phyloP scores from a whole-genome alignment of 1,140 invertebrate genomes.

The Ctenoplectra terminalis region DNA sequence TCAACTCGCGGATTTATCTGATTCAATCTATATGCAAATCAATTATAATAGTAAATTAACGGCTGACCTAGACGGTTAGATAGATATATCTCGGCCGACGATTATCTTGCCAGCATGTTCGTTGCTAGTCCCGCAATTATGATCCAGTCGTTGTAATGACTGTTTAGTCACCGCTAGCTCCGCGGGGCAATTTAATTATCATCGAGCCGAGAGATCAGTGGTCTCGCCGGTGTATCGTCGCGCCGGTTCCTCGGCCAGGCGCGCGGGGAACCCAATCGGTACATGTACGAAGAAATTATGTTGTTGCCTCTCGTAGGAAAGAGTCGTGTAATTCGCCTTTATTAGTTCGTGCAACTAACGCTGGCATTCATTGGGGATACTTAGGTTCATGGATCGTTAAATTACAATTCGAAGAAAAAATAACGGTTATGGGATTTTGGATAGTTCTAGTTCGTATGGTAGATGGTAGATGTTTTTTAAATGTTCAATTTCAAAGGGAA shows the following conservation, averaged over 20 bases:
- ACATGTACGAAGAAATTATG: slow-evolving; percentile 37
- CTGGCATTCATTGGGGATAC: neutral
- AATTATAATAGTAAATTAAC: slow-evolving; percentile 81
- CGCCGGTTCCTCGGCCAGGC: slow-evolving; percentile 22
- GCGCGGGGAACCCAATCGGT: slow-evolving; percentile 28
- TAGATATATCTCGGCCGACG: slow-evolving; percentile 64
- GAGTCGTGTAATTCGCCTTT: slow-evolving; percentile 38
- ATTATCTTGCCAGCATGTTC: slow-evolving; percentile 74
- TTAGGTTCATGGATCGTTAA: neutral
- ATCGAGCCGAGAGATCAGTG: slow-evolving; percentile 63
- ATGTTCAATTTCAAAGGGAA: neutral
- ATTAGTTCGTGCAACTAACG: slow-evolving; percentile 14
- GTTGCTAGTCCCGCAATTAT: slow-evolving; percentile 77
- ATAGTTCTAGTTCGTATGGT: no score
- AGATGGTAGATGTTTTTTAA: no score
- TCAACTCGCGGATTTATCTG: slow-evolving; percentile 73
- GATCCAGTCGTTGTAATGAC: slow-evolving; percentile 78
- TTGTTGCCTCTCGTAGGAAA: slow-evolving; percentile 27
- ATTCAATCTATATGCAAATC: slow-evolving; percentile 81
- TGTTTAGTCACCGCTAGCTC: slow-evolving; percentile 77
- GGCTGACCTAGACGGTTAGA: slow-evolving; percentile 60
- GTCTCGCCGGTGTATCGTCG: slow-evolving; percentile 26
- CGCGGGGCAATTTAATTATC: slow-evolving; percentile 78
- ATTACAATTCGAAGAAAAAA: neutral
- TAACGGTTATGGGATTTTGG: neutral